A percentile compares a stretch with the other conserved stretches of the same genome.
Conservation (phyloP, 1,140 invertebrate genomes). For the Drosophila micromelanica region DNA sequence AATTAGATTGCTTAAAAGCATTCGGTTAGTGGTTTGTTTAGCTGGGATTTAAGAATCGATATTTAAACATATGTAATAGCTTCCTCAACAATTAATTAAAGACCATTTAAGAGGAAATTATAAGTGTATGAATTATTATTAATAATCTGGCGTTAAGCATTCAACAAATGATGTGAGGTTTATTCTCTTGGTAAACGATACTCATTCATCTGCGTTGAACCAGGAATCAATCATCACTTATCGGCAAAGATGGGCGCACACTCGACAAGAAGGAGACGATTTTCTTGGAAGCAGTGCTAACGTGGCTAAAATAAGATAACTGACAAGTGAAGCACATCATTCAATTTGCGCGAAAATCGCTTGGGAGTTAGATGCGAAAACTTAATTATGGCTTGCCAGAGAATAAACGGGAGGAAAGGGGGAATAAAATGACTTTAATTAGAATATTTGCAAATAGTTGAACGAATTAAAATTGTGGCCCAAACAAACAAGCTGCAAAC, state of each 20-base stretch:
- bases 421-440: slow-evolving; percentile 34
- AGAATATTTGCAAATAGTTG: slow-evolving; percentile 32
- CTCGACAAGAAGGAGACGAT: not conserved
- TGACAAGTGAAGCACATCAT: slow-evolving; percentile 42
- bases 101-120: too few species aligned
- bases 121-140: not conserved
- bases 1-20: slow-evolving; percentile 25
- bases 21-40: slow-evolving; percentile 6
- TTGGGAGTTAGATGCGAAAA: slow-evolving; percentile 40
- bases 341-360: slow-evolving; percentile 42
- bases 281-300: slow-evolving; percentile 5
- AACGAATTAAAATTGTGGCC: slow-evolving; percentile 23
- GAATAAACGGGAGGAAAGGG: slow-evolving; percentile 5
- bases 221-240: slow-evolving; percentile 44
- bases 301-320: slow-evolving; percentile 40
- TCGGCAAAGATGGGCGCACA: slow-evolving; percentile 27
- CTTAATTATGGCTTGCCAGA: slow-evolving; percentile 25
- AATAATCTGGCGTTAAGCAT: slow-evolving; percentile 26
- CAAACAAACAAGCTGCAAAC: slow-evolving; percentile 22
- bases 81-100: too few species aligned
- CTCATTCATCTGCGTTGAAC: slow-evolving; percentile 19
- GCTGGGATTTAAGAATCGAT: not conserved
- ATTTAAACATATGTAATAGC: too few species aligned
- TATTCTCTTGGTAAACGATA: slow-evolving; percentile 18
- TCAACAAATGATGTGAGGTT: slow-evolving; percentile 29